These are phyloP conservation scores for Pardosa pseudoannulata DNA, from an alignment of 2,888 invertebrate species.

Conservation along the genomic window DNA sequence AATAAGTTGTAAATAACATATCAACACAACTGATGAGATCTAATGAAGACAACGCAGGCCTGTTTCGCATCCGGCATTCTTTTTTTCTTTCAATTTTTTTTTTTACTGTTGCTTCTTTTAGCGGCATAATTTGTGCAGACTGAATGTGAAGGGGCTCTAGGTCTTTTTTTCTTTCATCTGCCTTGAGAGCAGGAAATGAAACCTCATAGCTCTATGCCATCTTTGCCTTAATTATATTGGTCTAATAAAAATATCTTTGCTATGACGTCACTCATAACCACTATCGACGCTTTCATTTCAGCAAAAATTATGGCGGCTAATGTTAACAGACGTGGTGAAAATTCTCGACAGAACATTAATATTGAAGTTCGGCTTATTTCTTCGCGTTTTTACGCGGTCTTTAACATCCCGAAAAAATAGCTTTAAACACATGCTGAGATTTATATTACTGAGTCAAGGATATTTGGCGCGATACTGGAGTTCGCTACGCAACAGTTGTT, in stretches of 20 bases:
- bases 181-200: conserved; percentile 49
- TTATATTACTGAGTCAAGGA: background rate
- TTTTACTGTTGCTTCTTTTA: background rate
- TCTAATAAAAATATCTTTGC: conserved; percentile 24
- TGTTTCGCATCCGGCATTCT: conserved; percentile 45
- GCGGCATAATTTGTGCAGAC: conserved; percentile 16
- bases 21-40: background rate
- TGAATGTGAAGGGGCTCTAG: conserved; percentile 1
- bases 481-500: background rate
- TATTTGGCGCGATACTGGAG: background rate
- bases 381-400: background rate
- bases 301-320: background rate
- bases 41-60: conserved; percentile 28
- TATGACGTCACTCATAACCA: conserved; percentile 20
- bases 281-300: conserved; percentile 3
- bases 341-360: conserved; percentile 3
- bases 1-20: background rate
- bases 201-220: conserved; percentile 50
- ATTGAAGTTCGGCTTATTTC: background rate
- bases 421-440: background rate
- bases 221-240: conserved; percentile 41
- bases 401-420: background rate
- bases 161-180: conserved; percentile 30
- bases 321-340: background rate
- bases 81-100: conserved; percentile 1